A percentile compares a stretch with the other conserved stretches of the same genome.
These are phyloP conservation scores for Agonopterix alstromeriana DNA, from an alignment of 2,888 invertebrate species.

Conservation along the genomic window DNA sequence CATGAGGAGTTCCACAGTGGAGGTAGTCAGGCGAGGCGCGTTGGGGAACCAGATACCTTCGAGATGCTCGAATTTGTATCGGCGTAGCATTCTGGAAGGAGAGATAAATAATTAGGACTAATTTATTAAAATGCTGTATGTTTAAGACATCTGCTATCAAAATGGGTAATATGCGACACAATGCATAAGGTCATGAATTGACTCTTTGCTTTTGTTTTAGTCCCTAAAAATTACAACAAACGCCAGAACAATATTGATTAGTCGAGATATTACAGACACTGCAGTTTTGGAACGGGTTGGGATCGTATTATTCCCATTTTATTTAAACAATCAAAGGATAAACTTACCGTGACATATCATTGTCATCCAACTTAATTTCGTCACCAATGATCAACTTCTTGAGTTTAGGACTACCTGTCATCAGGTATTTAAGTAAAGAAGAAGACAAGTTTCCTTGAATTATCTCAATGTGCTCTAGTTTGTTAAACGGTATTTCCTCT, in stretches of 20 bases:
- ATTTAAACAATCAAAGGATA: too few relatives aligned
- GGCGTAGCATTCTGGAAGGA: conserved; percentile 76
- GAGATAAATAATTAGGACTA: background rate
- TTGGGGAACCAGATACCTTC: conserved; percentile 84
- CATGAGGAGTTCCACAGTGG: conserved; percentile 81
- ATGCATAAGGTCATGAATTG: too few relatives aligned
- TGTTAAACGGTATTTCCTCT: conserved; percentile 75
- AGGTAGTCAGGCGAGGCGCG: conserved; percentile 79
- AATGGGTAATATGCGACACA: too few relatives aligned
- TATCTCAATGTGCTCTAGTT: conserved; percentile 80
- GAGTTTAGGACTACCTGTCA: conserved; percentile 77
- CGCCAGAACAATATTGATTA: too few relatives aligned
- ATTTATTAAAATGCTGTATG: too few relatives aligned
- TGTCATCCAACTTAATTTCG: conserved; percentile 80
- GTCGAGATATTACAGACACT: too few relatives aligned
- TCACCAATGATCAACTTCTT: conserved; percentile 81
- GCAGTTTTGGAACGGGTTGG: too few relatives aligned
- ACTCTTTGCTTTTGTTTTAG: too few relatives aligned
- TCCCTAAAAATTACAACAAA: too few relatives aligned
- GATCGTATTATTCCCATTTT: too few relatives aligned
- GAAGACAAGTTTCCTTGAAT: conserved; percentile 79
- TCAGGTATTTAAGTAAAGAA: conserved; percentile 75
- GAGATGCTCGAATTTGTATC: conserved; percentile 78
- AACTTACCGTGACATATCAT: conserved; percentile 78
- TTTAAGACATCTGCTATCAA: too few relatives aligned